A percentile compares a stretch with the other conserved stretches of the same genome.
These are phyloP conservation scores for Archocentrus centrarchus DNA, from an alignment of 2,113 vertebrate species.

Conservation along the genomic window DNA sequence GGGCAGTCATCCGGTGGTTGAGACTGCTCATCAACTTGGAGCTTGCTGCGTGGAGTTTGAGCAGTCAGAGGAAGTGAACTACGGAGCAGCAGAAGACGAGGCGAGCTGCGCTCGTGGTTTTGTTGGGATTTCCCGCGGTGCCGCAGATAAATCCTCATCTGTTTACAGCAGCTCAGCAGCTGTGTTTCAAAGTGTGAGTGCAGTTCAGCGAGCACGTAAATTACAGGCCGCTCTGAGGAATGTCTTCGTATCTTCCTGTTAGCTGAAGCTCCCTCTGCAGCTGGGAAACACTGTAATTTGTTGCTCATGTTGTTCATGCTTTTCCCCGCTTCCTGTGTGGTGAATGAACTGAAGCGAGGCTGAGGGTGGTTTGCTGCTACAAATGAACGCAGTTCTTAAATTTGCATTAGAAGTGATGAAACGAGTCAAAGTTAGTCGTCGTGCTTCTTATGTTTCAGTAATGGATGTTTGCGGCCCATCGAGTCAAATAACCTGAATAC, in stretches of 20 bases:
- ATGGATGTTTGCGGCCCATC: neutral
- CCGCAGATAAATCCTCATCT: neutral
- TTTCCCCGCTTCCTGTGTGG: neutral
- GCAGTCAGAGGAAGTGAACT: neutral
- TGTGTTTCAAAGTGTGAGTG: neutral
- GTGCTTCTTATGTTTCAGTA: neutral
- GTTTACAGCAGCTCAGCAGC: conserved; percentile 27
- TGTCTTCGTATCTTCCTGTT: conserved; percentile 29
- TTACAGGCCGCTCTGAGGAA: conserved; percentile 35
- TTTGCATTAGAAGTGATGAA: neutral
- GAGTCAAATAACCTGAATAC: neutral
- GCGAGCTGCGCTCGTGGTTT: neutral
- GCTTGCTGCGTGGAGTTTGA: neutral
- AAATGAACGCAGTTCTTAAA: neutral
- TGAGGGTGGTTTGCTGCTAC: neutral
- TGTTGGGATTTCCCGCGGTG: neutral
- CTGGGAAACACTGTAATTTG: conserved; percentile 7
- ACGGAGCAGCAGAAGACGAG: neutral
- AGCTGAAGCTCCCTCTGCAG: neutral
- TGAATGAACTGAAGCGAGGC: neutral
- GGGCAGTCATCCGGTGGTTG: accelerated
- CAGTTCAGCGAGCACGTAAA: neutral
- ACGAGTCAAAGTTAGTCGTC: neutral
- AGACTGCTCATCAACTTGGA: neutral
- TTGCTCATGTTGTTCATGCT: neutral